Evolutionary conservation across 2,113 vertebrate species (phyloP).

Genomic region (Pycnonotus jocosus): DNA sequence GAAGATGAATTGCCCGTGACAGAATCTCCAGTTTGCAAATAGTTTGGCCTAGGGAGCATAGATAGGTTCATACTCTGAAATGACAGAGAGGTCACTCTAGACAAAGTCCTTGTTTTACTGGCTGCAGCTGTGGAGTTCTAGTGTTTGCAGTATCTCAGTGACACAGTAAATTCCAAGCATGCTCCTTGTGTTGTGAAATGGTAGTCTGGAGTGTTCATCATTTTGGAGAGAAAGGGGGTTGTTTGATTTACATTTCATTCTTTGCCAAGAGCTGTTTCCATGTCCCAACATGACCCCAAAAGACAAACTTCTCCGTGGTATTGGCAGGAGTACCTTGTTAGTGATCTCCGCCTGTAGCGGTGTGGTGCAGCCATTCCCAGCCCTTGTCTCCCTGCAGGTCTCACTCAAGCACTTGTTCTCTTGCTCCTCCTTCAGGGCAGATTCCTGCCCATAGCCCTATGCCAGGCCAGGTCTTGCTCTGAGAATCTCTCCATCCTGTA

Average conservation of each 20-base stretch:
- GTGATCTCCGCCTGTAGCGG: background rate
- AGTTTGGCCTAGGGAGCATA: background rate
- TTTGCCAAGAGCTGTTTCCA: background rate
- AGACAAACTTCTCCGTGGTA: background rate
- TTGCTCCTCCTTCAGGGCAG: background rate
- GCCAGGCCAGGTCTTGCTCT: background rate
- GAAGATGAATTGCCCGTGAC: background rate
- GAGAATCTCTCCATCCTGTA: background rate
- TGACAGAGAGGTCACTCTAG: background rate
- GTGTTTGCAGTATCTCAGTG: background rate
- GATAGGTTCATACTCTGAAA: background rate
- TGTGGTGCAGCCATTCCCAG: background rate
- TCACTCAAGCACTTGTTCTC: background rate
- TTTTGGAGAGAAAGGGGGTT: background rate
- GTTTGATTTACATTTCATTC: background rate
- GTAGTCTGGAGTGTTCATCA: background rate
- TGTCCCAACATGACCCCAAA: fast-evolving
- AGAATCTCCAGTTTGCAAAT: background rate
- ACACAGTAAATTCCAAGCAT: background rate
- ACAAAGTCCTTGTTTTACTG: background rate
- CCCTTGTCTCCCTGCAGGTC: background rate
- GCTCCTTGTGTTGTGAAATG: background rate
- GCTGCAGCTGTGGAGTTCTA: background rate
- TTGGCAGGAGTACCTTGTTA: background rate
- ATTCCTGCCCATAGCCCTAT: background rate